Percentiles rank a stretch among this genome's conserved stretches.
Conservation (phyloP, 2,113 vertebrate genomes). For the Nasalis larvatus region DNA sequence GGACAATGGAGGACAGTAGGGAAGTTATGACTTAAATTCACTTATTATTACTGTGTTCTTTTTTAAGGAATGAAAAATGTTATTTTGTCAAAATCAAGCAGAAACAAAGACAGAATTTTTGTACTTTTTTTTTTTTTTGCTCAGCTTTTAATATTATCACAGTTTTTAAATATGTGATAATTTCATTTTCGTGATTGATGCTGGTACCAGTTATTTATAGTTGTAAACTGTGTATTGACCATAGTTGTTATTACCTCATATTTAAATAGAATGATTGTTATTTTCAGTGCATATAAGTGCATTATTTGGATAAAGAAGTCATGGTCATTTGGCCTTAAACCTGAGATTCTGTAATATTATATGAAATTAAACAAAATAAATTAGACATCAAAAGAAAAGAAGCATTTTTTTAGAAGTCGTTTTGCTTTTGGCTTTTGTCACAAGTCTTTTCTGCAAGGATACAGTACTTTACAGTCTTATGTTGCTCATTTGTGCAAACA, state of each 20-base stretch:
- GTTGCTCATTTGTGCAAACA: constrained; percentile 85
- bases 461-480: constrained; percentile 58
- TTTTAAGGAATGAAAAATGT: constrained; percentile 57
- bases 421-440: constrained; percentile 67
- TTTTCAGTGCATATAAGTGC: constrained; percentile 73
- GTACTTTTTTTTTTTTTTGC: constrained; percentile 61
- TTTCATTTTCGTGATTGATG: constrained; percentile 65
- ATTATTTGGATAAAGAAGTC: constrained; percentile 85
- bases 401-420: constrained; percentile 59
- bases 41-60: constrained; percentile 59
- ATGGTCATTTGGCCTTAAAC: constrained; percentile 80
- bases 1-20: constrained; percentile 62
- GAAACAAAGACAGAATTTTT: constrained; percentile 53
- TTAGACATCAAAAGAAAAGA: constrained; percentile 51
- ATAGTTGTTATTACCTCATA: constrained; percentile 2
- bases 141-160: constrained; percentile 42
- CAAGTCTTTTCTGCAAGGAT: constrained; percentile 50
- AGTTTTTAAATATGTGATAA: constrained; percentile 57
- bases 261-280: constrained; percentile 79
- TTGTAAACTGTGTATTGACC: constrained; percentile 47
- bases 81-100: constrained; percentile 58
- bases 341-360: constrained; percentile 77
- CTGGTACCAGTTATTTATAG: constrained; percentile 55
- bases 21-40: constrained; percentile 56
- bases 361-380: constrained; percentile 70